These are phyloP conservation scores for Rhagonycha lutea DNA, from an alignment of 2,888 invertebrate genomes.

Conservation along the genomic window DNA sequence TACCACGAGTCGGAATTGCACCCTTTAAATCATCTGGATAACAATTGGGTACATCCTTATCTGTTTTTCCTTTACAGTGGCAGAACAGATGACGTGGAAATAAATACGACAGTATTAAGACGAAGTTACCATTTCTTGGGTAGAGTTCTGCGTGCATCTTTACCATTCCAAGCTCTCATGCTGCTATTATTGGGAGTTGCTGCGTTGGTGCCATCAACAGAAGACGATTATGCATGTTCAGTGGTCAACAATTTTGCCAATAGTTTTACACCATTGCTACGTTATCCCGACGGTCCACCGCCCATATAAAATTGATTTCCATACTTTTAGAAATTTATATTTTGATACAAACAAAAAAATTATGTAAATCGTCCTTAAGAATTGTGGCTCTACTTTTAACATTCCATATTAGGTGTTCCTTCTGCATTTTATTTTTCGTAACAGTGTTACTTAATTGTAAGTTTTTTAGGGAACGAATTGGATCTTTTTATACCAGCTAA, in stretches of 20 bases:
- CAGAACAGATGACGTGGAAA: conserved; percentile 57
- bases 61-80: conserved; percentile 50
- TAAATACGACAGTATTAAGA: conserved; percentile 68
- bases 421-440: conserved; percentile 14
- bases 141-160: conserved; percentile 86
- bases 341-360: not conserved
- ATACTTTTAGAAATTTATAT: not conserved
- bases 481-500: not conserved
- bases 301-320: conserved; percentile 68
- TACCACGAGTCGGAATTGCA: not conserved
- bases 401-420: conserved; percentile 22
- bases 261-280: conserved; percentile 85
- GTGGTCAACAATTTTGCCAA: conserved; percentile 81
- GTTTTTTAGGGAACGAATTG: conserved; percentile 16
- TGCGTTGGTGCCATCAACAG: conserved; percentile 86
- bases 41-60: not conserved
- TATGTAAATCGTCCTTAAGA: not conserved
- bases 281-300: conserved; percentile 92
- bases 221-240: conserved; percentile 84
- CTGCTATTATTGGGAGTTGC: conserved; percentile 91
- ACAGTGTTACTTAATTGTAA: conserved; percentile 34
- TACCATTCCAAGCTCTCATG: conserved; percentile 94
- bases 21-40: not conserved
- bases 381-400: conserved; percentile 21
- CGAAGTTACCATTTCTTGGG: conserved; percentile 85